These are phyloP conservation scores for Ceyx erithaca DNA, from an alignment of 2,797 vertebrate genomes.

Conservation along the genomic window DNA sequence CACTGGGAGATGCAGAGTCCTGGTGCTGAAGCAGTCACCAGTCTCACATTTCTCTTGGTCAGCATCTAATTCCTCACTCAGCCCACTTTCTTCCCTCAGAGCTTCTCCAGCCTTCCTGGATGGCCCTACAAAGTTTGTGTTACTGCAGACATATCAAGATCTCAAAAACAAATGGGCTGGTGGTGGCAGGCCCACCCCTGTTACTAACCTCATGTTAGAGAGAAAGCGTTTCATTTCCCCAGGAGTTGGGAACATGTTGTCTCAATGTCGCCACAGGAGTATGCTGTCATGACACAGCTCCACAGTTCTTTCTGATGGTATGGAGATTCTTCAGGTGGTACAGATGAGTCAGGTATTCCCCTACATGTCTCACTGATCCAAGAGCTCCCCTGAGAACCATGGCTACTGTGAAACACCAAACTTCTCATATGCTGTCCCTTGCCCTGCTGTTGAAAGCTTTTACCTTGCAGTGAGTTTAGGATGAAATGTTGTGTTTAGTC, in stretches of 20 bases:
- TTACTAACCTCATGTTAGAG: background rate
- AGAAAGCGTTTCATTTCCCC: background rate
- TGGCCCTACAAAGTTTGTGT: rapidly evolving
- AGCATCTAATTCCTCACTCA: background rate
- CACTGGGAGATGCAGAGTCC: background rate
- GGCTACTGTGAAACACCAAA: background rate
- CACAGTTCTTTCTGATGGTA: background rate
- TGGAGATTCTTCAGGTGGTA: background rate
- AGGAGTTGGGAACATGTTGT: background rate
- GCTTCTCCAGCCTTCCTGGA: background rate
- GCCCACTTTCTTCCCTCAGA: background rate
- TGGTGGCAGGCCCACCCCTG: background rate
- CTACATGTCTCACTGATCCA: background rate
- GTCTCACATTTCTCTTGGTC: background rate
- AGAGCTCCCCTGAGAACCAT: background rate
- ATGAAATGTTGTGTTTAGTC: background rate
- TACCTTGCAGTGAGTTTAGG: background rate
- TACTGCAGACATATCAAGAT: background rate
- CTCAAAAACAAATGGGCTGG: background rate
- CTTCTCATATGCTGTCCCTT: rapidly evolving
- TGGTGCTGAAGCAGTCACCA: background rate
- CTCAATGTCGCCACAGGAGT: rapidly evolving
- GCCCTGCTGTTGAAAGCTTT: background rate
- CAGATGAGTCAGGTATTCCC: background rate
- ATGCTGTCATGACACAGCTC: background rate